A percentile compares a stretch with the other conserved stretches of the same genome.
Evolutionary conservation across 2,113 vertebrate genomes (phyloP).

Genomic region (Porphyrio hochstetteri): DNA sequence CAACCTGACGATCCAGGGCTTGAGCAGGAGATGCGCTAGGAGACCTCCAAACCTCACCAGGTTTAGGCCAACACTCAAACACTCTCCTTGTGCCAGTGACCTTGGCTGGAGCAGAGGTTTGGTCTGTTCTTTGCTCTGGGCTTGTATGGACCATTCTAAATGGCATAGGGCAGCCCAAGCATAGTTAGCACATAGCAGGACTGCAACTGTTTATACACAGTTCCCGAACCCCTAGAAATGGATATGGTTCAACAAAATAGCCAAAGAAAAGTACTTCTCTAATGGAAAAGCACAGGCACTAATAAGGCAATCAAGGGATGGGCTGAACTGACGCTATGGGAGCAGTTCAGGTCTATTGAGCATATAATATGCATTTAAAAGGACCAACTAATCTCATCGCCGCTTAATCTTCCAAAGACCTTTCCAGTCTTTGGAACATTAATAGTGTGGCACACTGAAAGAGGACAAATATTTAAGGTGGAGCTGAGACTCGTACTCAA

Average conservation of each 20-base stretch:
- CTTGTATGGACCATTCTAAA: fast-evolving
- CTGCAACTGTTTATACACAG: not conserved
- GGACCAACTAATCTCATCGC: not conserved
- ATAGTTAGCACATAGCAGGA: fast-evolving
- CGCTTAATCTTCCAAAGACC: not conserved
- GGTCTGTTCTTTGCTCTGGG: not conserved
- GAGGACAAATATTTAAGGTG: not conserved
- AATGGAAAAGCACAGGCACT: not conserved
- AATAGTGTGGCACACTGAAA: not conserved
- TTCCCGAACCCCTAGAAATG: not conserved
- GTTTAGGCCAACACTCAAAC: not conserved
- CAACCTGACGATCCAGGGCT: not conserved
- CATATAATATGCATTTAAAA: not conserved
- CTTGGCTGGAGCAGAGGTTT: not conserved
- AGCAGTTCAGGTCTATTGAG: not conserved
- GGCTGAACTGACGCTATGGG: not conserved
- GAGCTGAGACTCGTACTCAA: not conserved
- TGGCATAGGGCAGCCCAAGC: not conserved
- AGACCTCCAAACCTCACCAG: not conserved
- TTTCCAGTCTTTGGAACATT: not conserved
- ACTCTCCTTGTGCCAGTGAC: not conserved
- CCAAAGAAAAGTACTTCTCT: not conserved
- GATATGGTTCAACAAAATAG: not conserved
- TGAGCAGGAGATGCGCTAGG: not conserved
- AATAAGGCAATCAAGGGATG: not conserved